Evolutionary conservation across 2,888 invertebrate genomes (phyloP), one percentile per base, ranked within the genome.

Genomic region (Osedax frankpressi): DNA sequence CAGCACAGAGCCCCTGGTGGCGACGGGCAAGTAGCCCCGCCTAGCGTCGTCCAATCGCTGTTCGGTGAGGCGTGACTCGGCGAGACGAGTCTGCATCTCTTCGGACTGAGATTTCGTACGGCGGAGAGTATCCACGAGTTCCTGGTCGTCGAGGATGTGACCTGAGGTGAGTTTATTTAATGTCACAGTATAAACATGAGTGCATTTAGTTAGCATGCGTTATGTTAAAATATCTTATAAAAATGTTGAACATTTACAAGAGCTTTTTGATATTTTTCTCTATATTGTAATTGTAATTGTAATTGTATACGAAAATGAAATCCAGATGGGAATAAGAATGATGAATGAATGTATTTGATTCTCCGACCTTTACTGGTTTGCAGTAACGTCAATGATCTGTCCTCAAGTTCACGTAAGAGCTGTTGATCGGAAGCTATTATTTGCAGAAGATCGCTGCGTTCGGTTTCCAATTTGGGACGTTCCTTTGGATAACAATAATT

Each of bases 111-210:
- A 80, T 75, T 83, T 84, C 77, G 82, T 82, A 74, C 79, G 77
- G 77, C 83, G 80, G 63, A 84, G 76, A 0, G 82, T 83, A 59
- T 81, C 81, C 24, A 84, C 80, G 28, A 84, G 77, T 75, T 81
- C 82, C 75, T 82, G 79, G 76, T 84, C 83, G 77, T 84, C 84
- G 59, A 84, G 78, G 69, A 84, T 81, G 76, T 84, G 81, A 71
- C 82, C 83, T 82, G 76, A 0, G n/a, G 72, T 0, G 60, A 19
- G n/a, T n/a, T n/a, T n/a, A n/a, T n/a, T n/a, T n/a, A n/a, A n/a
- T n/a, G n/a, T n/a, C n/a, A n/a, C n/a, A n/a, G n/a, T n/a, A n/a
- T n/a, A n/a, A n/a, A n/a, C n/a, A n/a, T n/a, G n/a, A n/a, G n/a
- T n/a, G n/a, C n/a, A n/a, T n/a, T n/a, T n/a, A n/a, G n/a, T n/a